Evolutionary conservation across 2,888 invertebrate genomes (phyloP), one percentile per base, ranked within the genome.

Genomic region (Drosophila helvetica): DNA sequence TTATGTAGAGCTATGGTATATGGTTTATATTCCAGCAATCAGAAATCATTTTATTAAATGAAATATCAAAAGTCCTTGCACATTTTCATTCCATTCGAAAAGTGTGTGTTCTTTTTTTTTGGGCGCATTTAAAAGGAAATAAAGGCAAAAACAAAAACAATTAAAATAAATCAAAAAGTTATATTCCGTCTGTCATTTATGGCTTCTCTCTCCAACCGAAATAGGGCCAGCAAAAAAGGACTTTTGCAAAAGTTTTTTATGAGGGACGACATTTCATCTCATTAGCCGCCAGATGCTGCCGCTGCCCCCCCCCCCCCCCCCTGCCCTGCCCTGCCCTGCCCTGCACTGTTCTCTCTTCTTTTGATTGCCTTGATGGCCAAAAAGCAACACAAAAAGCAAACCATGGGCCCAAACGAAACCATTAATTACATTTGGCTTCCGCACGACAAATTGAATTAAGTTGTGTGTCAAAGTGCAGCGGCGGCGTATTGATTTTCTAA

Each of bases 401-500:
- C 33, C 59, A 12, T 45, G 15, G 52, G 55, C n/a, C 65, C 53
- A 48, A 64, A 55, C 65, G 65, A 46, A 30, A n/a, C 63, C 56
- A 75, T 82, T 82, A 76, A 82, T 80, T 73, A 69, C 69, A 82
- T 70, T 79, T 71, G 74, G 72, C 77, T 79, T 68, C 52, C 57
- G 59, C 38, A 65, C 72, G 48, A 66, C 46, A 81, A 84, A 84
- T 86, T 86, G 65, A 86, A 84, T 84, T 74, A 84, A 80, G 61
- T 85, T 82, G 79, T 82, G 79, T 82, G 81, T 78, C 86, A 86
- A 78, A 84, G 86, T 84, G 86, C 73, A 72, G 56, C 74, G 74
- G 56, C 74, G 74, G 75, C 74, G 73, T 84, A 84, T 86, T 86
- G 84, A 86, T 81, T 84, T 84, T 84, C 79, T 84, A 86, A 84